Evolutionary conservation across 2,113 vertebrate genomes (phyloP).

Genomic region (Atlantisia rogersi): DNA sequence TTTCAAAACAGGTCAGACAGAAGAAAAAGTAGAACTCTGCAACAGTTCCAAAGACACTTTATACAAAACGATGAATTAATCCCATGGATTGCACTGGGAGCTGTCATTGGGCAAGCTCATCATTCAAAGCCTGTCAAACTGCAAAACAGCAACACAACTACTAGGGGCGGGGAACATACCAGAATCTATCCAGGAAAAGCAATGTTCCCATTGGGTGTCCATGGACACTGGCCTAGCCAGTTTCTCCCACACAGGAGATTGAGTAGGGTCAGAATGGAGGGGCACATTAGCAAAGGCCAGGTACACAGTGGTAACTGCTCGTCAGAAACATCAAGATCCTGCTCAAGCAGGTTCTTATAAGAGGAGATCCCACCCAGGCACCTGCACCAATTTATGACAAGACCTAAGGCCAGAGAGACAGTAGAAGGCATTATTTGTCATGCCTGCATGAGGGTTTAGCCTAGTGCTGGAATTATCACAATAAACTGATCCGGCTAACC

Average conservation of each 20-base stretch:
- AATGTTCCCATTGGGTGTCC: neutral
- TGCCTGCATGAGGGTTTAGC: neutral
- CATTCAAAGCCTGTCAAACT: neutral
- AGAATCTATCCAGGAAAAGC: neutral
- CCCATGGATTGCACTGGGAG: neutral
- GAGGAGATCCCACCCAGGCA: neutral
- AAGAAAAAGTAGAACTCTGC: neutral
- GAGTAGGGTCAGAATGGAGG: neutral
- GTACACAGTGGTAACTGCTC: neutral
- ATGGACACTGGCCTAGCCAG: too few relatives aligned
- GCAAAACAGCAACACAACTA: neutral
- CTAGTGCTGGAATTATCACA: neutral
- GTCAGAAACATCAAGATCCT: neutral
- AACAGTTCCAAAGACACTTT: neutral
- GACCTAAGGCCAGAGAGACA: neutral
- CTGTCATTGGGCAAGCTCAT: neutral
- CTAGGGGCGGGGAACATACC: neutral
- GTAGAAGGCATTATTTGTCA: neutral
- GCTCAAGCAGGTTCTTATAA: neutral
- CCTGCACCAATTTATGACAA: neutral
- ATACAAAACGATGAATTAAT: neutral
- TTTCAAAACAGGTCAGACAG: neutral
- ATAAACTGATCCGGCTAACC: neutral
- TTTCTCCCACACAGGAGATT: neutral
- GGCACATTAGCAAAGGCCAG: neutral